Base-by-base conservation (phyloP, 2,797 vertebrate species). In the Mallotus villosus region DNA sequence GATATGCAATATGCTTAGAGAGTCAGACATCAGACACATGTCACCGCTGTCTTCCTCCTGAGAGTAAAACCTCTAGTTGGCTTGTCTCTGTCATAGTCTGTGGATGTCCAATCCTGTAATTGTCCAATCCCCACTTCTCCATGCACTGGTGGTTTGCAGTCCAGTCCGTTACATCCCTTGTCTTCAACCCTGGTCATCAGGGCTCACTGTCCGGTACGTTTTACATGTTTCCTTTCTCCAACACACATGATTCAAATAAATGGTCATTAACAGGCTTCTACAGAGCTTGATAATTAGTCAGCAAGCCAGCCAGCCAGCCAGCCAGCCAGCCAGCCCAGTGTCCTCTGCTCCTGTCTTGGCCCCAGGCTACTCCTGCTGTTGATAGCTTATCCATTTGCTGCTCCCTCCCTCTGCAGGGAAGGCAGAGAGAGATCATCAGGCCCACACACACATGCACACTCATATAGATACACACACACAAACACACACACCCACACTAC, bases 311-410 rank as follows among this genome's bases (percentile, higher is more conserved):
- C 51, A 17, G 16, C 19, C 51, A 55, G 51, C 0, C 51, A 17
- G 1, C 19, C 51, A n/a, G 14, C 51, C 51, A 17, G 17, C 16
- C 19, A n/a, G 14, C 51, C 51, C 51, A 53, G 17, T n/a, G 51
- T 53, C 51, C 84, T 85, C 85, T 80, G 74, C 85, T 85, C 80
- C 73, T 61, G 78, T 86, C 78, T 73, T 83, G 88, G 85, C 89
- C 92, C 67, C 82, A 77, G 91, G 91, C 86, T 72, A 79, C 88
- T 92, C 82, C 86, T 91, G 88, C 83, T 87, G 88, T 87, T 89
- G 90, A 91, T 88, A 86, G 82, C 84, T 46, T 82, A 84, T 90
- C 85, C 87, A 88, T 90, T 89, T 90, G 84, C 88, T 86, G 74
- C 81, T 77, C 86, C 86, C 84, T 74, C 83, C 74, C 72, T 75